These are phyloP conservation scores for Minunthozetes semirufus DNA, from an alignment of 2,888 invertebrate genomes.

Conservation along the genomic window DNA sequence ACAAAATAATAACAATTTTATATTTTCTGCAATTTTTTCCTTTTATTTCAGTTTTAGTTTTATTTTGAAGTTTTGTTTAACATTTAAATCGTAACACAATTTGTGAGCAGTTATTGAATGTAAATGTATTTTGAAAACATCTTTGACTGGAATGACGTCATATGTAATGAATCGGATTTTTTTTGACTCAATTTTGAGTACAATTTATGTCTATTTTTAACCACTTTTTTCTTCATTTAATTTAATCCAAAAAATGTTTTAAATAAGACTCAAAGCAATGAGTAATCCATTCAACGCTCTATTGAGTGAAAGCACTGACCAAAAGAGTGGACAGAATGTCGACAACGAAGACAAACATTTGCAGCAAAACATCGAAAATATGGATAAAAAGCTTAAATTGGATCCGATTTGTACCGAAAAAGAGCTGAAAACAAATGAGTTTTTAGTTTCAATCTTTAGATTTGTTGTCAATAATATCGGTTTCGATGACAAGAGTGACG, in stretches of 20 bases:
- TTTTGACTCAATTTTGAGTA: not conserved
- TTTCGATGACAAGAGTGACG: not conserved
- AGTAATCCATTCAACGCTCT: slow-evolving; percentile 8
- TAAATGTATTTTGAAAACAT: not conserved
- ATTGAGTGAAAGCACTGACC: not conserved
- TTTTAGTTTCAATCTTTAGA: not conserved
- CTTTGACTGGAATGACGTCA: not conserved
- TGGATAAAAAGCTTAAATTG: not conserved
- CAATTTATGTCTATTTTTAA: not conserved
- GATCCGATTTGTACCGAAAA: not conserved
- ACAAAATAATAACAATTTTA: too few species aligned
- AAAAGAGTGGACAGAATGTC: not conserved
- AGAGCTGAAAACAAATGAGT: not conserved
- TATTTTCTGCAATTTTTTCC: too few species aligned
- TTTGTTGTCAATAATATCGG: not conserved
- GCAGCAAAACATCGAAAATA: not conserved
- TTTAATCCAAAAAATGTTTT: not conserved
- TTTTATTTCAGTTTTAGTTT: too few species aligned
- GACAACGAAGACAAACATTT: not conserved
- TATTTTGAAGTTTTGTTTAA: too few species aligned
- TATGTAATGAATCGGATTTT: too few species aligned
- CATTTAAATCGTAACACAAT: too few species aligned
- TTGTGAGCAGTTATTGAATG: not conserved
- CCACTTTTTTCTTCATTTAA: not conserved
- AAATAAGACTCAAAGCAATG: not conserved